phyloP scores from a whole-genome alignment of 2,797 vertebrate species.

The Spinibarbus caldwelli region DNA sequence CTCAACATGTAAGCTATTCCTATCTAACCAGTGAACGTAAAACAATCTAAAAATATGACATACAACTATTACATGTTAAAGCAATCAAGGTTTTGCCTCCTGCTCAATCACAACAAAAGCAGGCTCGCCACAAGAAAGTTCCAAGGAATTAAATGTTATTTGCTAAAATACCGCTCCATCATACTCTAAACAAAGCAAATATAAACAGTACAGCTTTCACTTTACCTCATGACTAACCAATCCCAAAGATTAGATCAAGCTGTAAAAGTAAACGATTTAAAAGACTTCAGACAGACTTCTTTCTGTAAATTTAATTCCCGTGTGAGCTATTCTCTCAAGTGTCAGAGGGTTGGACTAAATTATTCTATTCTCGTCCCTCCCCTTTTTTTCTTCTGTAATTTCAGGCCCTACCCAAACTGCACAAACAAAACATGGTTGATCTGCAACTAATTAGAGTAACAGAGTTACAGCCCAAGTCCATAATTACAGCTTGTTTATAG shows the following conservation, averaged over 20 bases:
- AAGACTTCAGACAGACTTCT: constrained; percentile 61
- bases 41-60: neutral
- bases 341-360: constrained; percentile 36
- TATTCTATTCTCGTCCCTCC: neutral
- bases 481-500: neutral
- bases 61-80: neutral
- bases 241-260: neutral
- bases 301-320: constrained; percentile 73
- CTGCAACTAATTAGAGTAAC: constrained; percentile 33
- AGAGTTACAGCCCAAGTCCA: neutral
- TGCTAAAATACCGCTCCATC: neutral
- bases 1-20: neutral
- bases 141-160: neutral
- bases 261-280: constrained; percentile 50
- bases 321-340: constrained; percentile 54
- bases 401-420: neutral
- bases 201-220: neutral
- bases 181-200: neutral
- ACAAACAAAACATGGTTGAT: neutral
- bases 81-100: neutral
- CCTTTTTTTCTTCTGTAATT: constrained; percentile 35
- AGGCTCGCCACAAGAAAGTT: neutral
- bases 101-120: neutral
- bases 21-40: neutral
- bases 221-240: neutral